A percentile compares a stretch with the other conserved stretches of the same genome.
These are phyloP conservation scores for Quadriops clusia DNA, from an alignment of 2,888 invertebrate species.

Conservation along the genomic window DNA sequence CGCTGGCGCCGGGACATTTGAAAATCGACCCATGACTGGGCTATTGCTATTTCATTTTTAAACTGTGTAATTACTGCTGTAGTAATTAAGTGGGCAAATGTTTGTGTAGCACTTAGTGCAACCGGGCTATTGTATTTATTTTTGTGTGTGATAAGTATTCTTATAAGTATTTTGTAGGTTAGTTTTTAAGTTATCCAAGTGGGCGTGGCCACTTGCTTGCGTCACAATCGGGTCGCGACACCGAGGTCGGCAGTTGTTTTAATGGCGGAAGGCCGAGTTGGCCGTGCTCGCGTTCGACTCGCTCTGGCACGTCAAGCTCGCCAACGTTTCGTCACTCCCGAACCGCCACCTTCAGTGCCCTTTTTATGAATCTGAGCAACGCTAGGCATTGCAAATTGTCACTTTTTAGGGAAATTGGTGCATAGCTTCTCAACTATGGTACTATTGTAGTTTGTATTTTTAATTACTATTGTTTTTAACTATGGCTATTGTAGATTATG, in stretches of 20 bases:
- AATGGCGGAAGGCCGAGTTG: too few species aligned
- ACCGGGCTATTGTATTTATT: constrained; percentile 37
- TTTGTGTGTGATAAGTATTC: constrained; percentile 17
- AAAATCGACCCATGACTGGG: constrained; percentile 29
- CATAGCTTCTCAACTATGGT: constrained; percentile 14
- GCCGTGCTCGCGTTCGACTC: too few species aligned
- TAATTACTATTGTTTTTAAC: constrained; percentile 18
- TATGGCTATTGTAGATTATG: constrained; percentile 32
- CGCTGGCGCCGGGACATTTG: constrained; percentile 9
- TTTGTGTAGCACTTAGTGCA: constrained; percentile 38
- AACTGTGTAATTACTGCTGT: constrained; percentile 18
- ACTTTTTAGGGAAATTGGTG: constrained; percentile 34
- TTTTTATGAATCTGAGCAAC: constrained; percentile 2
- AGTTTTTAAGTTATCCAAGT: constrained; percentile 9
- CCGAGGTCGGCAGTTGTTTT: too few species aligned
- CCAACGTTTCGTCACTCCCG: too few species aligned
- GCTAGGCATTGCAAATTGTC: constrained; percentile 22
- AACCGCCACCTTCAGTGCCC: not conserved
- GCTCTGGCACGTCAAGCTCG: too few species aligned
- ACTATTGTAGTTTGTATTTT: constrained; percentile 18
- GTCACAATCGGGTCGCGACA: constrained; percentile 9
- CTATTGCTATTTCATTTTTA: constrained; percentile 34
- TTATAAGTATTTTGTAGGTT: constrained; percentile 2
- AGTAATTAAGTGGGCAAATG: constrained; percentile 32
- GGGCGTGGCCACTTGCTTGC: not conserved